Evolutionary conservation across 2,113 vertebrate genomes (phyloP), one percentile per base, ranked within the genome.

Genomic region (Cebus imitator): DNA sequence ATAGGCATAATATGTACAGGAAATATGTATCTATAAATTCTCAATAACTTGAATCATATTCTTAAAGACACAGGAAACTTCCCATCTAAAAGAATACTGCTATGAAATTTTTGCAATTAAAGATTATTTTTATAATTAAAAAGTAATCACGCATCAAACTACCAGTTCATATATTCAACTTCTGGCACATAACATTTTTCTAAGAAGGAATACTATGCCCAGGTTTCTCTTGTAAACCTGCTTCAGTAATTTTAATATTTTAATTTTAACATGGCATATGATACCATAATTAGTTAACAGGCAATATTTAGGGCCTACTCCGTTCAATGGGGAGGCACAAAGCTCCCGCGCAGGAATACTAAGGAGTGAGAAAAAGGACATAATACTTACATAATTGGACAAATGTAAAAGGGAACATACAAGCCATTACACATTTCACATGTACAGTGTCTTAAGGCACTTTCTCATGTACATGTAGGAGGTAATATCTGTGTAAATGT

Each of bases 91-190:
- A 45, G 30, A 37, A 73, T 8, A 73, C 58, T 81, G 45, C 79
- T 73, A 85, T 80, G 50, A 88, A 90, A 58, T 32, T 25, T 72
- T 95, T 94, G 11, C 52, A 76, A 50, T 85, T 78, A 43, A 97
- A 96, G 10, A 87, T 64, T 78, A 61, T 84, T 95, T 87, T 94
- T 86, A 79, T 83, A 61, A 79, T 91, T 66, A 79, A 93, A 91
- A 70, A 80, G 57, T 64, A 73, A 48, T n/a, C 73, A 16, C 25
- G 32, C 37, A 35, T 92, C 73, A 87, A 45, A 87, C 23, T 68
- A 55, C 35, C 55, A 43, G 37, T 80, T 85, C 35, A 50, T 80
- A 75, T 80, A 80, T 58, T 91, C 72, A 91, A 92, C 20, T 43
- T 48, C 32, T 92, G 70, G 17, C 55, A 79, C 72, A 52, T 70